phyloP scores from a whole-genome alignment of 2,888 invertebrate genomes.

The Stenotaenia linearis region DNA sequence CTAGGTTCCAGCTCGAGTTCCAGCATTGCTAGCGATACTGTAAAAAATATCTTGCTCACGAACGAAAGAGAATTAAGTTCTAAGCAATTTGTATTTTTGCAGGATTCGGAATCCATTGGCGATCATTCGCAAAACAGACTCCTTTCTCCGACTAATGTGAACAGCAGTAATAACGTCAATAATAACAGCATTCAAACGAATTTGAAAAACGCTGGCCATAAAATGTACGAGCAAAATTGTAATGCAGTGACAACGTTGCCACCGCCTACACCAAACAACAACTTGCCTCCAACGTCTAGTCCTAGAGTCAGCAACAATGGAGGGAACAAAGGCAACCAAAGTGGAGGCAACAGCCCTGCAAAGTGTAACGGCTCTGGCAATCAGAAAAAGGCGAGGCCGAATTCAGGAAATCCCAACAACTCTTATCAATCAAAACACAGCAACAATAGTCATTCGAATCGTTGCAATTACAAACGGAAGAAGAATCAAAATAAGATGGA shows the following conservation, averaged over 20 bases:
- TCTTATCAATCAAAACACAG: background rate
- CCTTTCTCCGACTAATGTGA: background rate
- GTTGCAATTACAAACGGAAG: background rate
- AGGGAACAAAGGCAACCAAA: background rate
- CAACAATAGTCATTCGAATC: background rate
- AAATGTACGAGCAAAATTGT: background rate
- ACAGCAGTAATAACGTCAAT: background rate
- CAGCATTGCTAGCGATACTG: conserved; percentile 32
- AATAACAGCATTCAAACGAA: background rate
- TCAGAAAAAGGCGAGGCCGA: background rate
- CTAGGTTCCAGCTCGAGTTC: conserved; percentile 30
- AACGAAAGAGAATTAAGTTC: background rate
- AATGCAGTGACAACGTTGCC: background rate
- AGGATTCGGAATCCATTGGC: conserved; percentile 27
- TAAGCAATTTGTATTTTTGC: background rate
- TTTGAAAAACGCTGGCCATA: background rate
- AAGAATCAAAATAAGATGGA: conserved; percentile 19
- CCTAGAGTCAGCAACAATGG: background rate
- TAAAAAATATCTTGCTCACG: background rate
- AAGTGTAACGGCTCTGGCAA: background rate
- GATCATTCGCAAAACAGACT: background rate
- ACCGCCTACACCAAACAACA: background rate
- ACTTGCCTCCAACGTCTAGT: background rate
- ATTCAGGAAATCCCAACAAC: background rate
- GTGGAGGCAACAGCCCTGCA: background rate